Conservation (phyloP, 2,797 vertebrate species). For the Anas capensis region DNA sequence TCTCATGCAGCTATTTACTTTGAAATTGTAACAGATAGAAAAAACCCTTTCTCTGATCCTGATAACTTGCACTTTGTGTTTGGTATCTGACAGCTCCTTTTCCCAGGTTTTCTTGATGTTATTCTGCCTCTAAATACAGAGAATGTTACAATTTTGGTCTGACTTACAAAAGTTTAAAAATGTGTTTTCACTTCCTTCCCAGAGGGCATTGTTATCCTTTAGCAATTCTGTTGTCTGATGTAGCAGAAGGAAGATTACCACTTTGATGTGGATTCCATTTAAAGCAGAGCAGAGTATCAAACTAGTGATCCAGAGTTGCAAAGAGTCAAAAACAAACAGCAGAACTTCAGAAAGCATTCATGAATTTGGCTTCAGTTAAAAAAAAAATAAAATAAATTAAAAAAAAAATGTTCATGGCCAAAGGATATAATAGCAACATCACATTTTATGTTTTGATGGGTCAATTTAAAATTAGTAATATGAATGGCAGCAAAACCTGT, state of each 20-base stretch:
- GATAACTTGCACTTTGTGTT: constrained; percentile 3
- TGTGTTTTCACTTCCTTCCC: constrained; percentile 47
- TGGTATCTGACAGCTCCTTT: constrained; percentile 21
- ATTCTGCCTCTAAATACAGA: constrained; percentile 35
- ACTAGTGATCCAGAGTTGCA: constrained; percentile 40
- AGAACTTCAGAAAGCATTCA: constrained; percentile 30
- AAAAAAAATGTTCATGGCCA: background rate
- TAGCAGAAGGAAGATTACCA: constrained; percentile 49
- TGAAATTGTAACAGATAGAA: constrained; percentile 50
- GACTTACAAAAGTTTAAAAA: constrained; percentile 61
- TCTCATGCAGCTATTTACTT: constrained; percentile 20
- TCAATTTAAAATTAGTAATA: background rate
- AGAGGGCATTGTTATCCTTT: constrained; percentile 66
- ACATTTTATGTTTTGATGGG: background rate
- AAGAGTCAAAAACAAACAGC: constrained; percentile 42
- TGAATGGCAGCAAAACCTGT: background rate
- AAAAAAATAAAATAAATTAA: background rate
- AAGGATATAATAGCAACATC: background rate
- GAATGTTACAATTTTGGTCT: constrained; percentile 46
- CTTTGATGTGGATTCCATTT: constrained; percentile 57
- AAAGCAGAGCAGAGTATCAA: constrained; percentile 37
- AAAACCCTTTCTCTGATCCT: constrained; percentile 43
- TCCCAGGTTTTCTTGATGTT: constrained; percentile 54
- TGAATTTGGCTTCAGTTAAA: background rate
- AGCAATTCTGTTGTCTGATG: constrained; percentile 60